Evolutionary conservation across 2,113 vertebrate genomes (phyloP).

Genomic region (Stictonetta naevosa): DNA sequence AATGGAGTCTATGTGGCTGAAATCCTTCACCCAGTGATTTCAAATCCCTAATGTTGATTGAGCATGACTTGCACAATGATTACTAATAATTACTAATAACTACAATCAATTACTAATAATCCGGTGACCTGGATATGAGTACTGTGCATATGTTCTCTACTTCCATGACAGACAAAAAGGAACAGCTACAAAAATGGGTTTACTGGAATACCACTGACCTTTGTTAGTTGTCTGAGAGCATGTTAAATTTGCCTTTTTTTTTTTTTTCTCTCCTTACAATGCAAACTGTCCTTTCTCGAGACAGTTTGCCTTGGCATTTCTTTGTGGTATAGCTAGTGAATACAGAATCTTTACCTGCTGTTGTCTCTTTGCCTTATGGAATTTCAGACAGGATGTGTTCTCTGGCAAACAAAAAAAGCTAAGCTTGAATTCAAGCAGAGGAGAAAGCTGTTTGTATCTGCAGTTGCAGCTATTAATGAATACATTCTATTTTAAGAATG

Average conservation of each 20-base stretch:
- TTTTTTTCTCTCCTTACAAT: not conserved
- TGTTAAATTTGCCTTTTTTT: not conserved
- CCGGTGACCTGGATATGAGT: not conserved
- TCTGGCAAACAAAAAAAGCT: not conserved
- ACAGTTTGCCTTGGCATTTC: not conserved
- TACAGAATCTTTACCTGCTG: not conserved
- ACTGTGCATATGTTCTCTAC: not conserved
- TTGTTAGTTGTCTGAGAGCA: not conserved
- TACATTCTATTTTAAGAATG: not conserved
- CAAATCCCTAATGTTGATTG: not conserved
- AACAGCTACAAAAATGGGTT: not conserved
- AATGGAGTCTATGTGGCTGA: not conserved
- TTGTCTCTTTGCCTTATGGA: not conserved
- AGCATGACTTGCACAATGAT: not conserved
- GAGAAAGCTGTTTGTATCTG: not conserved
- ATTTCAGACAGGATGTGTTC: not conserved
- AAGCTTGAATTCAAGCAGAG: not conserved
- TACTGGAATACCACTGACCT: not conserved
- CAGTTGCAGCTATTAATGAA: not conserved
- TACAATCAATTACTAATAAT: not conserved
- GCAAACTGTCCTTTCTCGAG: not conserved
- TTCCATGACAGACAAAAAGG: not conserved
- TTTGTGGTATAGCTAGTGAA: not conserved
- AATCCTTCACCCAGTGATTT: not conserved
- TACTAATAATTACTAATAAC: not conserved